A percentile compares a stretch with the other conserved stretches of the same genome.
phyloP scores from a whole-genome alignment of 2,888 invertebrate species.

The Apotomis turbidana region DNA sequence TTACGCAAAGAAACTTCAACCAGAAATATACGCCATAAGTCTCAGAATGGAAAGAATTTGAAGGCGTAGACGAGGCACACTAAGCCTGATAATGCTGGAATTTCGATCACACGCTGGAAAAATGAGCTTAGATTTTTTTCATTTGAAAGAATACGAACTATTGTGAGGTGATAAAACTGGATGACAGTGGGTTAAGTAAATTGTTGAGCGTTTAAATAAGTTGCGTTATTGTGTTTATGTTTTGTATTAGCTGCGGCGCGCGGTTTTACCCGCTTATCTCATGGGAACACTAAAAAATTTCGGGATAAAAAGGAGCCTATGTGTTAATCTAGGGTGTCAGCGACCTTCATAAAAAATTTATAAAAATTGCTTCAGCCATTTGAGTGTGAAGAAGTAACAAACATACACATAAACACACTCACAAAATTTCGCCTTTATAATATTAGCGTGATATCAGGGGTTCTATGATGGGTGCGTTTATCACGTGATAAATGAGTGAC shows the following conservation, averaged over 20 bases:
- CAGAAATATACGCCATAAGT: neutral
- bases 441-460: too few species aligned
- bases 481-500: too few species aligned
- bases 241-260: neutral
- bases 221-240: neutral
- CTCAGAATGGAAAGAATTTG: neutral
- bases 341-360: too few species aligned
- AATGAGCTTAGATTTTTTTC: slow-evolving; percentile 50
- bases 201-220: slow-evolving; percentile 14
- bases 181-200: slow-evolving; percentile 10
- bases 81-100: slow-evolving; percentile 53
- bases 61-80: slow-evolving; percentile 40
- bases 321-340: too few species aligned
- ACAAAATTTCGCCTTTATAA: too few species aligned
- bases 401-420: too few species aligned
- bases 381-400: too few species aligned
- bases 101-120: slow-evolving; percentile 50
- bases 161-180: slow-evolving; percentile 27
- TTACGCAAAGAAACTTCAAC: slow-evolving; percentile 45
- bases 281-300: too few species aligned
- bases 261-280: too few species aligned
- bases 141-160: slow-evolving; percentile 32
- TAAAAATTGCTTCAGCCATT: too few species aligned
- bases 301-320: too few species aligned
- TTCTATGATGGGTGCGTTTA: too few species aligned